Base-by-base conservation (phyloP, 2,113 vertebrate genomes). In the Myxocyprinus asiaticus region DNA sequence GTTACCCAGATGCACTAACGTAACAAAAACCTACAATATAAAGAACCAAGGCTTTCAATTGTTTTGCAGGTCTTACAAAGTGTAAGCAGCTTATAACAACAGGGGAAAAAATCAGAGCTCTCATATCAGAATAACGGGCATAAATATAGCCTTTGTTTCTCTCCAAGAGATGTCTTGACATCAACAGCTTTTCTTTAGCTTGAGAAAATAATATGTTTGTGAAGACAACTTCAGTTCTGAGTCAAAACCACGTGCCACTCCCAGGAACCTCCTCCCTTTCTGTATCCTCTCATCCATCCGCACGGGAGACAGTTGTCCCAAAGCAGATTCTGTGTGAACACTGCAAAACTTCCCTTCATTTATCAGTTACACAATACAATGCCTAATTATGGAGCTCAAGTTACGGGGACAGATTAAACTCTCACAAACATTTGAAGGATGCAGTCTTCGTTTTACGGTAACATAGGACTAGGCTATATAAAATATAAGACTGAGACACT, bases 251-350 rank as follows among this genome's bases (percentile, higher is more conserved):
- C 7, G 8, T 48, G 44, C 83, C 67, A 51, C 53, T 79, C 77
- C 43, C 76, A 62, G 81, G 67, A 85, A 76, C 45, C 76, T 82
- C 81, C 59, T 77, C 53, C 77, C 67, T 83, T 78, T 69, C 76
- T 12, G 45, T 68, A 80, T 75, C 68, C 8, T 51, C 44, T 65
- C 12, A 17, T 80, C 71, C 55, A 69, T 80, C 33, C 7, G 42
- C 47, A 51, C 33, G 4, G 33, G 68, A 70, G 50, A 71, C 42
- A 15, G 62, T 14, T 67, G 9, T 14, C 43, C 48, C 64, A 69
- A 55, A 64, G 48, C 12, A 82, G 62, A 58, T 73, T 70, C 61
- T 70, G 79, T 69, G 63, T 48, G 64, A 69, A 67, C 22, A n/a
- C 51, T 63, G 63, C 7, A 61, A 82, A 58, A 63, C 44, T 42